Percentiles rank a stretch among this genome's conserved stretches.
Evolutionary conservation across 2,888 invertebrate genomes (phyloP).

Genomic region (Agrochola litura): DNA sequence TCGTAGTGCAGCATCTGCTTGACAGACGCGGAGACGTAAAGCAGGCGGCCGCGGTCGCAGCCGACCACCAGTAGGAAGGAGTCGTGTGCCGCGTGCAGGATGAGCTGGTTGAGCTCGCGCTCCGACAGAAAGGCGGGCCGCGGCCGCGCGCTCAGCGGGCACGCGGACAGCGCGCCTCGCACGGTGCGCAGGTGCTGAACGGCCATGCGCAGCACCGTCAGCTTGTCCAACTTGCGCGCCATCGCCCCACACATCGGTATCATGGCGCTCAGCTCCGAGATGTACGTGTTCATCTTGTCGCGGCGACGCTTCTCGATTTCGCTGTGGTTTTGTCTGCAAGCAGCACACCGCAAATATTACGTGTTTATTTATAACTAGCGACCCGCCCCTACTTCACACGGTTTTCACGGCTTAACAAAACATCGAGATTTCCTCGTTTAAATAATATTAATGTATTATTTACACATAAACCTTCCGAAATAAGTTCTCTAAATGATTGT

Average conservation of each 20-base stretch:
- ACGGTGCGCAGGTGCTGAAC: constrained; percentile 97
- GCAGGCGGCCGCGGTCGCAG: constrained; percentile 97
- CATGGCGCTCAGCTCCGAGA: constrained; percentile 96
- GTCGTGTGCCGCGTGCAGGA: constrained; percentile 95
- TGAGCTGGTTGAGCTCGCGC: constrained; percentile 96
- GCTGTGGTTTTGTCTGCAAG: constrained; percentile 97
- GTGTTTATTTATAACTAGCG: not conserved
- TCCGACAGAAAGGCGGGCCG: constrained; percentile 96
- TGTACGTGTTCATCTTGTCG: constrained; percentile 99
- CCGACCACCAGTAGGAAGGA: constrained; percentile 98
- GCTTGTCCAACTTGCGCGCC: constrained; percentile 97
- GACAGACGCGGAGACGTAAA: constrained; percentile 97
- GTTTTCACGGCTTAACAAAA: not conserved
- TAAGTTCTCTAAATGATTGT: not conserved
- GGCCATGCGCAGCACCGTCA: constrained; percentile 97
- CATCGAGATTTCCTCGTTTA: not conserved
- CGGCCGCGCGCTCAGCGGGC: constrained; percentile 93
- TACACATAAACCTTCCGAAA: not conserved
- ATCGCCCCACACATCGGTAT: constrained; percentile 98
- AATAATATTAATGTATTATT: not conserved
- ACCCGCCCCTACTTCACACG: not conserved
- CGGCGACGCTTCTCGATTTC: constrained; percentile 98
- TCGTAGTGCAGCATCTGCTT: constrained; percentile 95
- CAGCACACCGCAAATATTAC: not conserved
- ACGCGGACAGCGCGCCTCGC: constrained; percentile 86